Evolutionary conservation across 2,888 invertebrate species (phyloP).

Genomic region (Microplitis deprimator): DNA sequence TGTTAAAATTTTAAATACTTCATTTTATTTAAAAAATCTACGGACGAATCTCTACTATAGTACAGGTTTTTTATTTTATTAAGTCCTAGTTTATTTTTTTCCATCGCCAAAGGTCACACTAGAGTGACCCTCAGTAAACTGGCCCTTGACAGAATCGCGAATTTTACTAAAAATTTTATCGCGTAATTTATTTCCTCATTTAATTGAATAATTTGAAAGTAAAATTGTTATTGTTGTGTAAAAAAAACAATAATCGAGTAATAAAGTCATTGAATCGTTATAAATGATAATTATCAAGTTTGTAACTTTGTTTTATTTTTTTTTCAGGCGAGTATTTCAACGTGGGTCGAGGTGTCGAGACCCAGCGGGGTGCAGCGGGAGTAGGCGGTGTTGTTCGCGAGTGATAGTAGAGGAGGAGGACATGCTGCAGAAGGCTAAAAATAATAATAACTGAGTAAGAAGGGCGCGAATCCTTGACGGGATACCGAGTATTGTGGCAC

Average conservation of each 20-base stretch:
- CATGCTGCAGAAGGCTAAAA: constrained; percentile 29
- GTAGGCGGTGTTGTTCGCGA: constrained; percentile 61
- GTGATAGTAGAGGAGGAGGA: constrained; percentile 27
- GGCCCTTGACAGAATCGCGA: too few species aligned
- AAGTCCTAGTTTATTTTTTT: too few species aligned
- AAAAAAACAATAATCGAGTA: background rate
- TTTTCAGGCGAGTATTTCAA: background rate
- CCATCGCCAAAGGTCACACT: too few species aligned
- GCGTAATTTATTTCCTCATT: too few species aligned
- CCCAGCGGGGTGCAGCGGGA: constrained; percentile 67
- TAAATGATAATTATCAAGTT: background rate
- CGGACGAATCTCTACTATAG: too few species aligned
- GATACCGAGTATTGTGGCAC: constrained; percentile 58
- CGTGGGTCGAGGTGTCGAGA: constrained; percentile 67
- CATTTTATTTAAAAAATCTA: too few species aligned
- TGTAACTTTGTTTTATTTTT: background rate
- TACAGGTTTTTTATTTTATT: too few species aligned
- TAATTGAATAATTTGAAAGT: too few species aligned
- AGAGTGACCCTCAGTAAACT: too few species aligned
- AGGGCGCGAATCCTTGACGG: constrained; percentile 50
- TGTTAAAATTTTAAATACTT: too few species aligned
- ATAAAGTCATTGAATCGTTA: constrained; percentile 26
- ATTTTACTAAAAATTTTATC: too few species aligned
- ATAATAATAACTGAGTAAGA: constrained; percentile 37
- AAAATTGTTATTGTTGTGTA: background rate